phyloP scores from a whole-genome alignment of 2,888 invertebrate species.

The Hydropsyche betteni region DNA sequence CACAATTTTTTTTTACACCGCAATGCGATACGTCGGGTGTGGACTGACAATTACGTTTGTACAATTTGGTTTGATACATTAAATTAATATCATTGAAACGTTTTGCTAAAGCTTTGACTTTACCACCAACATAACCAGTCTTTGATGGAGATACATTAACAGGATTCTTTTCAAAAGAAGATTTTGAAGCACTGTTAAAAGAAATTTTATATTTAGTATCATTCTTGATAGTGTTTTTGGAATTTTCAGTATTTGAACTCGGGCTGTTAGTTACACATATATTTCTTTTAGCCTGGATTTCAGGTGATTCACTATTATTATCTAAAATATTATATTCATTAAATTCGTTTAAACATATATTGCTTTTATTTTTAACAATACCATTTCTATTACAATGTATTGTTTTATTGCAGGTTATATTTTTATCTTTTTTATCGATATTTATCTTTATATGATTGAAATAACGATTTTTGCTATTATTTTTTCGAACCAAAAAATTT shows the following conservation, averaged over 20 bases:
- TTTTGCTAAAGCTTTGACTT: constrained; percentile 75
- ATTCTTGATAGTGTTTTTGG: background rate
- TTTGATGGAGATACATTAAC: background rate
- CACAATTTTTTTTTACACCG: constrained; percentile 54
- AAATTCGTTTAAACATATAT: constrained; percentile 49
- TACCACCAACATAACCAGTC: constrained; percentile 58
- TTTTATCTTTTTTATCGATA: constrained; percentile 30
- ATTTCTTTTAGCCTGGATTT: constrained; percentile 1
- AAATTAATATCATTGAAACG: constrained; percentile 71
- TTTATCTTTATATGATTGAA: constrained; percentile 35
- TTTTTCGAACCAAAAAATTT: constrained; percentile 43
- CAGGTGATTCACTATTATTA: constrained; percentile 29
- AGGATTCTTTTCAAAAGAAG: background rate
- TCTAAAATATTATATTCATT: constrained; percentile 50
- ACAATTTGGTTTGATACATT: constrained; percentile 60
- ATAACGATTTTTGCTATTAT: constrained; percentile 23
- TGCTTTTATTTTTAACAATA: background rate
- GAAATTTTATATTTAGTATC: too few relatives aligned
- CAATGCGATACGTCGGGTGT: constrained; percentile 61
- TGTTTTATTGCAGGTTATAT: background rate
- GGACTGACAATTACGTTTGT: constrained; percentile 63
- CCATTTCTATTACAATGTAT: constrained; percentile 7
- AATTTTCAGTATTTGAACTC: background rate
- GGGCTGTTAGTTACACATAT: background rate
- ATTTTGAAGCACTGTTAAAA: too few relatives aligned